Percentiles rank a stretch among this genome's conserved stretches.
These are phyloP conservation scores for Bibio marci DNA, from an alignment of 2,888 invertebrate genomes.

Conservation along the genomic window DNA sequence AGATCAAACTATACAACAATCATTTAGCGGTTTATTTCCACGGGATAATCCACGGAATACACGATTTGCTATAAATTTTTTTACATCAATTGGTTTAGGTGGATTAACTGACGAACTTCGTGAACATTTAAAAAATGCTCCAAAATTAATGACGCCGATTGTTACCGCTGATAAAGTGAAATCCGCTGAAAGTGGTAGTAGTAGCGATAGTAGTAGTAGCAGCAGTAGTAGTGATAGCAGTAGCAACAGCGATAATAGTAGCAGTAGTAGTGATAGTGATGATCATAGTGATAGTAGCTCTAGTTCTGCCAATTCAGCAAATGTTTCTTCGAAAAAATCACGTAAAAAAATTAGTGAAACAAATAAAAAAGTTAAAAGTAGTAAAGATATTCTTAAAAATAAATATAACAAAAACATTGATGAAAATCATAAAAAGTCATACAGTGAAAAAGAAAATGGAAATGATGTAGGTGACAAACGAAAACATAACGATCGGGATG, in stretches of 20 bases:
- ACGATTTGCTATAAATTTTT: constrained; percentile 94
- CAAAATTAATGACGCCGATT: constrained; percentile 22
- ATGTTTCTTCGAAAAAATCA: constrained; percentile 22
- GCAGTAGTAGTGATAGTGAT: constrained; percentile 8
- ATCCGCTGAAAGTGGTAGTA: constrained; percentile 8
- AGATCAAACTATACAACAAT: constrained; percentile 69
- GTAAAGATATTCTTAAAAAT: too few relatives aligned
- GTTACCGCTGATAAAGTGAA: constrained; percentile 23
- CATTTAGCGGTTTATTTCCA: constrained; percentile 86
- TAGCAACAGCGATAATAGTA: constrained; percentile 12
- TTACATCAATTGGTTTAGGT: constrained; percentile 91
- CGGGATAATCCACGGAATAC: constrained; percentile 92
- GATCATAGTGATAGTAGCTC: too few relatives aligned
- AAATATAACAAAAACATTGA: too few relatives aligned
- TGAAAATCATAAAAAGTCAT: too few relatives aligned
- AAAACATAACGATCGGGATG: too few relatives aligned
- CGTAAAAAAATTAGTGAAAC: too few relatives aligned
- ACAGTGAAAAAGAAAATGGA: too few relatives aligned
- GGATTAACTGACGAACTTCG: constrained; percentile 86
- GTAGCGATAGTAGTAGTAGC: constrained; percentile 18
- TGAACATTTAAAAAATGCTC: constrained; percentile 58
- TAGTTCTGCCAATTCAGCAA: constrained; percentile 17
- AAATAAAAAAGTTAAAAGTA: too few relatives aligned
- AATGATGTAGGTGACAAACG: too few relatives aligned
- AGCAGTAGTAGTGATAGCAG: constrained; percentile 15